These are phyloP conservation scores for Delphinapterus leucas DNA, from an alignment of 2,113 vertebrate genomes.

Conservation along the genomic window DNA sequence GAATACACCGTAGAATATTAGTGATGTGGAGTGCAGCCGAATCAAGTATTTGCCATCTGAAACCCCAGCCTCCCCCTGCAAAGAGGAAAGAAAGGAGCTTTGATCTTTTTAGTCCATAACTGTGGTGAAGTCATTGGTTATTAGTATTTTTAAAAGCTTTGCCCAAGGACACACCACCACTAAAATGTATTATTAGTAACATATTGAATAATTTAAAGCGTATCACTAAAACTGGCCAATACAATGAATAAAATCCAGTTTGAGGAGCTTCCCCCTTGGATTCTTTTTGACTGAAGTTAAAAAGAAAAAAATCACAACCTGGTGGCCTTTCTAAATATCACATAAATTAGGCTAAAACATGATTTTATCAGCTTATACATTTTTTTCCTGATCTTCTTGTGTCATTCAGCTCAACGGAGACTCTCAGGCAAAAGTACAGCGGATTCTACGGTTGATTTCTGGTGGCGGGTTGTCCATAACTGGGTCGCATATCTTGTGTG, in stretches of 20 bases:
- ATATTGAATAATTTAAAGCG: constrained; percentile 59
- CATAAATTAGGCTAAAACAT: background rate
- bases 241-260: background rate
- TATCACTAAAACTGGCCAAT: constrained; percentile 22
- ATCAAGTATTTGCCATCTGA: background rate
- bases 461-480: constrained; percentile 96
- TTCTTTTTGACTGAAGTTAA: background rate
- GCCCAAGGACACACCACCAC: constrained; percentile 55
- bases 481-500: constrained; percentile 94
- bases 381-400: constrained; percentile 13
- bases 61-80: background rate
- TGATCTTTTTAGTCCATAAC: constrained; percentile 21
- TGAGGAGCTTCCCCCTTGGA: background rate
- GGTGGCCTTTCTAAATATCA: background rate
- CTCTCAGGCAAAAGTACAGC: constrained; percentile 93
- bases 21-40: background rate
- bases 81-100: constrained; percentile 23
- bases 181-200: constrained; percentile 59
- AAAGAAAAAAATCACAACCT: background rate
- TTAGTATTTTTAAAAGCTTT: constrained; percentile 71
- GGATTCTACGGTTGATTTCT: constrained; percentile 92
- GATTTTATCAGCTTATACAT: background rate
- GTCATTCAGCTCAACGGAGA: constrained; percentile 91
- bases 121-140: constrained; percentile 65
- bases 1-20: background rate